Evolutionary conservation across 2,888 invertebrate genomes (phyloP), one percentile per base, ranked within the genome.

Genomic region (Zaprionus lineosus): DNA sequence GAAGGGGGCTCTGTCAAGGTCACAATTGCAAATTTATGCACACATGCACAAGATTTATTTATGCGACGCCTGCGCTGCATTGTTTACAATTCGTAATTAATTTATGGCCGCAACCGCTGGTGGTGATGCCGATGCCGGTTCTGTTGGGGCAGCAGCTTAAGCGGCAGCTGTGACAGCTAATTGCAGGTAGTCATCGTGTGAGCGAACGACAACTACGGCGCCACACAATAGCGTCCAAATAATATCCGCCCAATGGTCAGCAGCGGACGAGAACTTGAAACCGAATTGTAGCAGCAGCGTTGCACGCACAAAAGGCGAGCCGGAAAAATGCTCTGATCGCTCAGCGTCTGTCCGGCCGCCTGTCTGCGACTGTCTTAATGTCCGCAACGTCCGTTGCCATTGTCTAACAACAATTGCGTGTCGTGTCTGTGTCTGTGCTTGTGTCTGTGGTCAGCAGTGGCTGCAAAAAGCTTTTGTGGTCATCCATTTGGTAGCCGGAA

Each of bases 141-240:
- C 15, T 31, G 46, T 37, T 9, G 40, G 58, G 41, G 51, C 74
- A 40, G 52, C 48, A 50, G 16, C 34, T n/a, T n/a, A n/a, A 37
- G 41, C 48, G 24, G 47, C 68, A 57, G 73, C 73, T 70, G 73
- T 58, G 68, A 62, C 66, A 44, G 84, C 84, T 77, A 77, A 78
- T 78, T 84, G 77, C 77, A 74, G 82, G 78, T 68, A 78, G 66
- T 53, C 56, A 40, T 29, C 44, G 41, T n/a, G n/a, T 19, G 21
- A 43, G 24, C 24, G 19, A 19, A 19, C 19, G 24, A 24, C 26
- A 9, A 24, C 33, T 26, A 14, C 73, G 83, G 84, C 77, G 77
- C 84, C 84, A 82, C 69, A 86, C 86, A 86, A 86, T 84, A 72
- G 81, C 73, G 86, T 87, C 86, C 87, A 86, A 86, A 83, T 79